Conservation (phyloP, 1,140 invertebrate genomes). For the Teleopsis dalmanni region DNA sequence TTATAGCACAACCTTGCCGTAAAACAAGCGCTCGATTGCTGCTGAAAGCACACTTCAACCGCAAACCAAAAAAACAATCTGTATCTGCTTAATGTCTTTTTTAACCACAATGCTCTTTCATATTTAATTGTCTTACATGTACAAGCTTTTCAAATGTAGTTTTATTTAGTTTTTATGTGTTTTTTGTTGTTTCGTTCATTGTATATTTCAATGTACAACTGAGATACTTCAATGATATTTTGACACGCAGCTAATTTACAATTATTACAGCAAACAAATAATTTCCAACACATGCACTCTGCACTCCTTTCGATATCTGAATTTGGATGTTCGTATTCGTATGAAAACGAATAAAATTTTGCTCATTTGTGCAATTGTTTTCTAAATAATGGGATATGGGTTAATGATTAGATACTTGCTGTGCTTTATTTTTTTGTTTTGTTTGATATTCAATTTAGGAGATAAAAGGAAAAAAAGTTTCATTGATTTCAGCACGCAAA, state of each 20-base stretch:
- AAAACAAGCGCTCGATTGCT: too few species aligned
- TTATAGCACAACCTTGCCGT: too few species aligned
- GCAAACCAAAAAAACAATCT: too few species aligned
- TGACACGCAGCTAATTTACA: slow-evolving; percentile 7
- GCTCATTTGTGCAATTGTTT: background rate
- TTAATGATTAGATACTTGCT: slow-evolving; percentile 2
- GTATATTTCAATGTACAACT: too few species aligned
- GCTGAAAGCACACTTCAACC: too few species aligned
- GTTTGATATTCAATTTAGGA: background rate
- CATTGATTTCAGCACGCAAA: slow-evolving; percentile 5
- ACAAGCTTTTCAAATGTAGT: too few species aligned
- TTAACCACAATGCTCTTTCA: too few species aligned
- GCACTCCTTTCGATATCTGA: background rate
- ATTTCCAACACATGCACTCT: background rate
- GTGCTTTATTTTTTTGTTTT: background rate
- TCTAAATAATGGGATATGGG: background rate
- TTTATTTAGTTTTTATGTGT: too few species aligned
- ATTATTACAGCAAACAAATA: background rate
- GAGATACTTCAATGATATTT: background rate
- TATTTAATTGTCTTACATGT: too few species aligned
- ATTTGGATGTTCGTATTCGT: too few species aligned
- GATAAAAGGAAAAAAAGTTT: background rate
- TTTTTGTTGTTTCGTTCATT: too few species aligned
- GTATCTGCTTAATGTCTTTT: too few species aligned
- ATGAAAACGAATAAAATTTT: background rate